Conservation (phyloP, 2,888 invertebrate species). For the Lycophotia porphyrea region DNA sequence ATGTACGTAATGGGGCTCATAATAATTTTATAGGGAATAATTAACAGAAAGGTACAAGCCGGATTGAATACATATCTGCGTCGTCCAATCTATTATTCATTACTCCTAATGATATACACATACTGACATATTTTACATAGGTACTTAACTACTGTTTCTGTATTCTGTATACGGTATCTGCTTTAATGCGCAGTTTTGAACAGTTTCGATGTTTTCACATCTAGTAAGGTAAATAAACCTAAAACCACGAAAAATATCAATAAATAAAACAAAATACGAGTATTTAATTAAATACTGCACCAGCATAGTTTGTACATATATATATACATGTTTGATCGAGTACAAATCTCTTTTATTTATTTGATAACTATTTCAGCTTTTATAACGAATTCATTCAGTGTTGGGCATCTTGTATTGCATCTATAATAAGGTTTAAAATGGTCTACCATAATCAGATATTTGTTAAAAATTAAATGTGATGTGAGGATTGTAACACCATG, state of each 20-base stretch:
- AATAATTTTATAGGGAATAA: conserved; percentile 8
- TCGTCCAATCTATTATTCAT: conserved; percentile 38
- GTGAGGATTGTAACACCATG: not conserved
- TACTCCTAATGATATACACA: conserved; percentile 22
- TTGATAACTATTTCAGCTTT: not conserved
- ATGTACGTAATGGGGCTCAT: not conserved
- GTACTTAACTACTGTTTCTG: not conserved
- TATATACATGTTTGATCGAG: conserved; percentile 12
- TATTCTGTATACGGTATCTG: not conserved
- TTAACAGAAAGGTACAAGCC: conserved; percentile 7
- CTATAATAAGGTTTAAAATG: not conserved
- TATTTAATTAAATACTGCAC: not conserved
- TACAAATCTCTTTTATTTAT: conserved; percentile 3
- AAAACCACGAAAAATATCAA: not conserved
- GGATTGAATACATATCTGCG: conserved; percentile 20
- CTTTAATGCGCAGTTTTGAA: not conserved
- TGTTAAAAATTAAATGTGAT: not conserved
- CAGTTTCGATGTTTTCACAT: not conserved
- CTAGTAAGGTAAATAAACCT: not conserved
- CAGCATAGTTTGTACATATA: not conserved
- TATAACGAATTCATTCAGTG: not conserved
- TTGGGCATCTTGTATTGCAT: not conserved
- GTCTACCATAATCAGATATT: not conserved
- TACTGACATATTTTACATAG: conserved; percentile 12
- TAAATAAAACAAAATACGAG: conserved; percentile 12